Evolutionary conservation across 2,113 vertebrate genomes (phyloP), one percentile per base, ranked within the genome.

Genomic region (Poeciliopsis turrubarensis): DNA sequence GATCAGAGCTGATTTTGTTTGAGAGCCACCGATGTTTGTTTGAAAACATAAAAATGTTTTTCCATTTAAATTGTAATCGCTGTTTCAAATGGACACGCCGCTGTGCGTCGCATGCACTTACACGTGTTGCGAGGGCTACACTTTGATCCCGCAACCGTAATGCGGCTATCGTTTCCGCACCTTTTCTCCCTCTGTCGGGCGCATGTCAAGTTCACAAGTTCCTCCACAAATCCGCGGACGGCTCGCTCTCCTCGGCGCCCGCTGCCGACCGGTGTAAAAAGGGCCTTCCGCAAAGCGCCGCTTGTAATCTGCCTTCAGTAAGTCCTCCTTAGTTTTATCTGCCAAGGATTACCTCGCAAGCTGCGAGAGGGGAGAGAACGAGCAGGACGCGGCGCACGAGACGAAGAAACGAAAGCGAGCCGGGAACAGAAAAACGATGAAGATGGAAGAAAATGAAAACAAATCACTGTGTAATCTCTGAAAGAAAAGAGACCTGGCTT

Each of bases 281-380:
- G 83, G 90, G 89, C 86, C 90, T 90, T 91, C 89, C 87, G 91
- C 92, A 92, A 94, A 94, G 91, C 90, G 83, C 88, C 69, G 72
- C 93, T 90, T 88, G 91, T 94, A 95, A 94, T 94, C 93, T 94
- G 92, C 87, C 93, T 94, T 92, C 89, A 89, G 93, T 94, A 94
- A 93, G 88, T 92, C 91, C 93, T 93, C 92, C 88, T 94, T 94
- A 93, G 93, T 94, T 94, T 94, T 94, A 94, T 94, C 92, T 92
- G 92, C 89, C 91, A 91, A 87, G 92, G 93, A 95, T 95, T 94
- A 93, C 92, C 89, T 91, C 92, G 91, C 91, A 90, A 90, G 89
- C 91, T 90, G 90, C 84, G 73, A 88, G 86, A 85, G 81, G 85
- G 83, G 82, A 89, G 81, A 83, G 85, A 85, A 82, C 73, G 81